Conservation (phyloP, 2,888 invertebrate species). For the Steinernema scapterisci region DNA sequence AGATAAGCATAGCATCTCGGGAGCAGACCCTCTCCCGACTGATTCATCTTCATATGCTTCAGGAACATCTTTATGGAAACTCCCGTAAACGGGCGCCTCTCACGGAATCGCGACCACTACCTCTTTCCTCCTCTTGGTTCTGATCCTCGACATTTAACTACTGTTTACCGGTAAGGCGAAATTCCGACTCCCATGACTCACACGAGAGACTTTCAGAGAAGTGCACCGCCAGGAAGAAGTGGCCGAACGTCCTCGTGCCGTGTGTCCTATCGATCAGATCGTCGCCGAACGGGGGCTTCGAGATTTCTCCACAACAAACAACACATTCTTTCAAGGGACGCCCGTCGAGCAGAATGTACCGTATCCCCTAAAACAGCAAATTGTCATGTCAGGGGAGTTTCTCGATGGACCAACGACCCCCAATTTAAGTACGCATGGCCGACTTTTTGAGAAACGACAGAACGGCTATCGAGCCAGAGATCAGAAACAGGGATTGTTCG, state of each 20-base stretch:
- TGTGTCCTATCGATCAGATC: background rate
- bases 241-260: background rate
- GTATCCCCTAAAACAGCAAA: conserved; percentile 1
- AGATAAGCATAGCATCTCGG: too few relatives aligned
- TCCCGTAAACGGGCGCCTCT: too few relatives aligned
- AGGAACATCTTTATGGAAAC: too few relatives aligned
- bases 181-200: background rate
- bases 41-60: too few relatives aligned
- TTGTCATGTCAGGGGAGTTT: background rate
- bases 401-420: background rate
- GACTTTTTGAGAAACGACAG: background rate
- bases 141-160: background rate
- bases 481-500: background rate
- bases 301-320: conserved; percentile 6
- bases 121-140: background rate
- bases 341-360: background rate
- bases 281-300: background rate
- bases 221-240: background rate
- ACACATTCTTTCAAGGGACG: background rate
- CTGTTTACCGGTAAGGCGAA: background rate
- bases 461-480: background rate
- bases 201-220: conserved; percentile 2
- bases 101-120: too few relatives aligned
- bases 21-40: too few relatives aligned
- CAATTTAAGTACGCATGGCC: background rate